phyloP scores from a whole-genome alignment of 2,888 invertebrate genomes.

The Pseudolycoriella hygida region DNA sequence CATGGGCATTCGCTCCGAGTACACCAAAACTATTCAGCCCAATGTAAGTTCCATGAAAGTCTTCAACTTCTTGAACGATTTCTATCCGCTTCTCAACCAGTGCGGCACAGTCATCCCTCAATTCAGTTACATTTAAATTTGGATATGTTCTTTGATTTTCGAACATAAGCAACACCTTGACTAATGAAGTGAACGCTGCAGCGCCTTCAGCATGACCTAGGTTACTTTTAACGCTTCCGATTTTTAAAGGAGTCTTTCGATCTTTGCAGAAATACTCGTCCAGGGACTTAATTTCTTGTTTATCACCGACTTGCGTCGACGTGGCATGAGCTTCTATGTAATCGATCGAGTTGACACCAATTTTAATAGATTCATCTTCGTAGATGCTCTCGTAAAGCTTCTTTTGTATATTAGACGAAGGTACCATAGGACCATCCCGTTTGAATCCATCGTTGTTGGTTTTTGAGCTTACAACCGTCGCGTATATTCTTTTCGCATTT shows the following conservation, averaged over 20 bases:
- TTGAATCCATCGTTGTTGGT: constrained; percentile 67
- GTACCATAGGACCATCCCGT: constrained; percentile 49
- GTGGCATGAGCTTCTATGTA: constrained; percentile 82
- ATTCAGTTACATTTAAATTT: constrained; percentile 58
- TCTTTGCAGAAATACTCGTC: constrained; percentile 53
- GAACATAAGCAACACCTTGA: constrained; percentile 68
- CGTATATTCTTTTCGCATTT: constrained; percentile 47
- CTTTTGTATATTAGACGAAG: constrained; percentile 20
- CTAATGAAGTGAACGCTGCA: constrained; percentile 48
- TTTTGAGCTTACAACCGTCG: constrained; percentile 55
- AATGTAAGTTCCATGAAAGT: constrained; percentile 55
- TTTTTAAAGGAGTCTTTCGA: constrained; percentile 48
- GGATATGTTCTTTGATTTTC: constrained; percentile 65
- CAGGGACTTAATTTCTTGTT: constrained; percentile 74
- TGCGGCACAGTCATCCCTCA: constrained; percentile 41
- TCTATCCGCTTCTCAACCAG: constrained; percentile 41
- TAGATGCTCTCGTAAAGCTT: constrained; percentile 72
- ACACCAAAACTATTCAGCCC: constrained; percentile 88
- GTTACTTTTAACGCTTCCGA: constrained; percentile 78
- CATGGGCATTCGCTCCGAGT: constrained; percentile 63
- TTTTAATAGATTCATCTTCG: constrained; percentile 48
- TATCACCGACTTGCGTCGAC: constrained; percentile 73
- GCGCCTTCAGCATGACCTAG: constrained; percentile 74
- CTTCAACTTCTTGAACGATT: constrained; percentile 55
- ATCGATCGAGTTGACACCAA: constrained; percentile 49